phyloP scores from a whole-genome alignment of 2,888 invertebrate genomes.

The Branchipolynoe longqiensis region DNA sequence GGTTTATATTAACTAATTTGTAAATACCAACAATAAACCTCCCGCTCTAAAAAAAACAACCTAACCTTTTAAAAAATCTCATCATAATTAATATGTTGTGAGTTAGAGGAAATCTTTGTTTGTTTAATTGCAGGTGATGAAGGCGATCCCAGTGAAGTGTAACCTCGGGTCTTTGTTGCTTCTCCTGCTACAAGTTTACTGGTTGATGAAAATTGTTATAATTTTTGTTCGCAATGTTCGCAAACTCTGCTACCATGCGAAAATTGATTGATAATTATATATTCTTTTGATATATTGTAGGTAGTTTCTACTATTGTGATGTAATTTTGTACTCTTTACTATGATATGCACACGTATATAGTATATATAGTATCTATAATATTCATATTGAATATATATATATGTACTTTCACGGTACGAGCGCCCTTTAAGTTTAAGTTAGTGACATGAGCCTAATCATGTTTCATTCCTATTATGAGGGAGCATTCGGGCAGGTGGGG shows the following conservation, averaged over 20 bases:
- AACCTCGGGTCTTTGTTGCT: conserved; percentile 57
- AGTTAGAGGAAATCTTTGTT: neutral
- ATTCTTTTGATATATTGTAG: neutral
- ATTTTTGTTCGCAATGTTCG: conserved; percentile 28
- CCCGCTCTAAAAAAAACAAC: neutral
- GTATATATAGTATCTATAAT: neutral
- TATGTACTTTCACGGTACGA: too few relatives aligned
- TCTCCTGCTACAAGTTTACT: conserved; percentile 60
- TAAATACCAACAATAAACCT: too few relatives aligned
- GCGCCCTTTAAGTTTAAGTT: too few relatives aligned
- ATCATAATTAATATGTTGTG: too few relatives aligned
- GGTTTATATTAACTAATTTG: too few relatives aligned
- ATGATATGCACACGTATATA: neutral
- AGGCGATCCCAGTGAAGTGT: conserved; percentile 63
- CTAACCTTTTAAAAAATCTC: too few relatives aligned
- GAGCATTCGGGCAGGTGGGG: too few relatives aligned
- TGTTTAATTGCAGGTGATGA: conserved; percentile 25
- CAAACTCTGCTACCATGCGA: neutral
- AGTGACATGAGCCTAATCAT: too few relatives aligned
- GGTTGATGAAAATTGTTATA: conserved; percentile 58
- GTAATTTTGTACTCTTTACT: neutral
- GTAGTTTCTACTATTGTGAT: neutral
- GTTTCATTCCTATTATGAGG: too few relatives aligned
- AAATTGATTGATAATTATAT: neutral
- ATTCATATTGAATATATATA: neutral